Base-by-base conservation (phyloP, 1,140 invertebrate species). In the Drosophila cardini region DNA sequence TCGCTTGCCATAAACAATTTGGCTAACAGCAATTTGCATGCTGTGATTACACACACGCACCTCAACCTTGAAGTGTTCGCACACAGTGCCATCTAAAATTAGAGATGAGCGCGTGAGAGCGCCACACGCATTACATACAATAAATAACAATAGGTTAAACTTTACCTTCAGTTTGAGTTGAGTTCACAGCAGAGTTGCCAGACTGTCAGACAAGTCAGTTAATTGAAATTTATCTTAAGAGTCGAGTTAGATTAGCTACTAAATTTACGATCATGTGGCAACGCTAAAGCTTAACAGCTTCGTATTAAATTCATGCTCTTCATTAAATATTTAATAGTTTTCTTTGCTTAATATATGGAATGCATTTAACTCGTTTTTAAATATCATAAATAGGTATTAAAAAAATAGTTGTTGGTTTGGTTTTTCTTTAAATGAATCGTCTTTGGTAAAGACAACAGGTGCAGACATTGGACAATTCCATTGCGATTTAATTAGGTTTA, bases 401-500 rank as follows among this genome's bases (percentile, higher is more conserved):
- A 34, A 45, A 57, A 15, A 32, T 60, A 60, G 18, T 53, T 21
- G 56, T 65, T n/a, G 45, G 11, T 15, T 52, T 36, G 45, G 32
- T 16, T 52, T 63, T 46, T 18, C 32, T 30, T 15, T 48, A 26
- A 45, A 38, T 36, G 36, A 18, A 60, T 30, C 13, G 15, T 60
- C 43, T 60, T 50, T 34, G 52, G 32, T 16, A 34, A 18, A 13
- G 61, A 57, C 34, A 71, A 36, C 62, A 67, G 69, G 62, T 68
- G 55, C 55, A 68, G 45, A 9, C 55, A 68, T 43, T 60, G 0
- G 55, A 72, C 62, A 52, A 72, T 48, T 67, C 53, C 46, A 72
- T 43, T 68, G 63, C 55, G 70, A 38, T 69, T 56, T 85, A 86
- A 85, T 81, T 85, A 62, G 65, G 72, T 80, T 84, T 80, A 85